These are phyloP conservation scores for Ornithorhynchus anatinus DNA, from an alignment of 2,113 vertebrate genomes.

Conservation along the genomic window DNA sequence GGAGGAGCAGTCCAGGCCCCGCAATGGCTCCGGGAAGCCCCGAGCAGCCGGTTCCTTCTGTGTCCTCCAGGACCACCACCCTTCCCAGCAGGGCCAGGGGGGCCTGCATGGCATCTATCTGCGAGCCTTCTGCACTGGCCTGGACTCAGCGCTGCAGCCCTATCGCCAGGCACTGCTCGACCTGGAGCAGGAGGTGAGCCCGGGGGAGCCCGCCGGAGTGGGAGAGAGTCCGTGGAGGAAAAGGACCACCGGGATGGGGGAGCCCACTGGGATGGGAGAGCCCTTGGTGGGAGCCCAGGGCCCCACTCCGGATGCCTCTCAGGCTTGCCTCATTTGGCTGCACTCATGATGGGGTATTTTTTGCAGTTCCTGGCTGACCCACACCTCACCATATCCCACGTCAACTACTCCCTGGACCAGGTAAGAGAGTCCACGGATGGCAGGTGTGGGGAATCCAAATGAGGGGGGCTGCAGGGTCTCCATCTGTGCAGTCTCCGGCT, in stretches of 20 bases:
- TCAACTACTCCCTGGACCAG: constrained; percentile 96
- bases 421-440: too few relatives aligned
- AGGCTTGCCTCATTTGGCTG: background rate
- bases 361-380: constrained; percentile 94
- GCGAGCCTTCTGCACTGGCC: constrained; percentile 93
- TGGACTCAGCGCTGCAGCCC: constrained; percentile 92
- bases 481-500: too few relatives aligned
- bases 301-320: too few relatives aligned
- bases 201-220: too few relatives aligned
- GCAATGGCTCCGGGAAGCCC: too few relatives aligned
- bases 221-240: too few relatives aligned
- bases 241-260: too few relatives aligned
- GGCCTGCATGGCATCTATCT: constrained; percentile 93
- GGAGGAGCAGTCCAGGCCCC: too few relatives aligned
- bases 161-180: constrained; percentile 94
- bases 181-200: constrained; percentile 92
- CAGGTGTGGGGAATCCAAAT: too few relatives aligned
- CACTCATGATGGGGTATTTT: constrained; percentile 30
- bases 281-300: too few relatives aligned
- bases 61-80: constrained; percentile 85
- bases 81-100: constrained; percentile 79
- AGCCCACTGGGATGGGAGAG: too few relatives aligned
- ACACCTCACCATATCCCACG: constrained; percentile 93
- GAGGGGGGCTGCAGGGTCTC: too few relatives aligned
- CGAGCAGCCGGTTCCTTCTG: background rate